Conservation (phyloP, 2,113 vertebrate species). For the Edolisoma coerulescens region DNA sequence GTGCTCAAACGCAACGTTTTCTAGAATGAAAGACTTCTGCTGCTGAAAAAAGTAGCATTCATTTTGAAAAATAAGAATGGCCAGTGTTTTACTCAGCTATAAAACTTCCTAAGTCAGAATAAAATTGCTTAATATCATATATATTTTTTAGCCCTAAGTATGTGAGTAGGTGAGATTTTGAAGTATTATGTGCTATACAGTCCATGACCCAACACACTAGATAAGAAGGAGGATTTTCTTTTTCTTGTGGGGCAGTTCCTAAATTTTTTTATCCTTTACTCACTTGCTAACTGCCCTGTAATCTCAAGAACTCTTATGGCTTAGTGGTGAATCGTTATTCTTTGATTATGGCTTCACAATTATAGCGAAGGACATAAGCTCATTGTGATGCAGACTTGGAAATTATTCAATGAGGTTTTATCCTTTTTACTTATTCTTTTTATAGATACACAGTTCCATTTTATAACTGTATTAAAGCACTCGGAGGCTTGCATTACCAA, state of each 20-base stretch:
- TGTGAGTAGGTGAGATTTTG: background rate
- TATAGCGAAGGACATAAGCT: background rate
- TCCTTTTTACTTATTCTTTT: slow-evolving; percentile 26
- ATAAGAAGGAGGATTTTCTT: background rate
- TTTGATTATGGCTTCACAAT: background rate
- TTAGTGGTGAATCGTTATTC: slow-evolving; percentile 24
- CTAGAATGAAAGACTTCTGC: background rate
- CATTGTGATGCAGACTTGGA: slow-evolving; percentile 12
- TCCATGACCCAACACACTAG: background rate
- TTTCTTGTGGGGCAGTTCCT: background rate
- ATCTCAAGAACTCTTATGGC: background rate
- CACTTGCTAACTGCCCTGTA: background rate
- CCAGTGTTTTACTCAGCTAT: background rate
- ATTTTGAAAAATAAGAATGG: background rate
- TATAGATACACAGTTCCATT: background rate
- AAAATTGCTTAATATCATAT: background rate
- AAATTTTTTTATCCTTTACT: background rate
- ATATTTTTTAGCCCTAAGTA: background rate
- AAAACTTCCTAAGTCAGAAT: background rate
- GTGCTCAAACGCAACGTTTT: background rate
- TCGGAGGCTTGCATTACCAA: background rate
- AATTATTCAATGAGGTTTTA: background rate
- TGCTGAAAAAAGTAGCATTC: background rate
- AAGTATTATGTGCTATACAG: background rate
- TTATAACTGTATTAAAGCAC: background rate